Percentiles rank a stretch among this genome's conserved stretches.
Conservation (phyloP, 2,888 invertebrate genomes). For the Macrophya annulata region DNA sequence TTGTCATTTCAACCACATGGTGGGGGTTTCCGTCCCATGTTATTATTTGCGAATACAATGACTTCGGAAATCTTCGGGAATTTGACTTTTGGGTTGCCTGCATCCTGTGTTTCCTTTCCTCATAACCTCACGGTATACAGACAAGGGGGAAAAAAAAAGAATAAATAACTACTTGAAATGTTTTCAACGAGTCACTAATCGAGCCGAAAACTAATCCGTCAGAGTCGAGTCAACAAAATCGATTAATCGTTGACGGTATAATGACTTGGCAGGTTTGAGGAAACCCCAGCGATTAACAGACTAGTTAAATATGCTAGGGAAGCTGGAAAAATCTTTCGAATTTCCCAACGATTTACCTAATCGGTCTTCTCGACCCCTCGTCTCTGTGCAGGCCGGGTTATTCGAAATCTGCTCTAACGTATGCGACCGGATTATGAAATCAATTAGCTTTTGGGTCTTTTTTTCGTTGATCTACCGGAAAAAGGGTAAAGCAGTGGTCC, state of each 20-base stretch:
- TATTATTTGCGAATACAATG: no score
- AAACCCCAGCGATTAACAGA: slow-evolving; percentile 47
- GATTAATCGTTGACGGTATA: slow-evolving; percentile 39
- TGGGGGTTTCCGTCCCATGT: no score
- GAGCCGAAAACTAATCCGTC: slow-evolving; percentile 20
- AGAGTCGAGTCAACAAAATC: slow-evolving; percentile 28
- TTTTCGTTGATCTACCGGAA: slow-evolving; percentile 48
- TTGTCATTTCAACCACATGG: no score
- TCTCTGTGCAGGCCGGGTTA: not conserved
- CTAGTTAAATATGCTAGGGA: slow-evolving; percentile 48
- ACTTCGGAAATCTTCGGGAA: no score
- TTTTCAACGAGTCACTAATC: slow-evolving; percentile 39
- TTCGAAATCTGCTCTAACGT: slow-evolving; percentile 48
- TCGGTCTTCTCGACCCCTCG: slow-evolving; percentile 41
- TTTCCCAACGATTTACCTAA: slow-evolving; percentile 48
- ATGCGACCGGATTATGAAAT: slow-evolving; percentile 51
- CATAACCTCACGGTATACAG: no score
- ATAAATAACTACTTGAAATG: not conserved
- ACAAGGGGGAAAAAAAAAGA: not conserved
- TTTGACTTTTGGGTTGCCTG: no score
- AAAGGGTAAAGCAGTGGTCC: slow-evolving; percentile 34
- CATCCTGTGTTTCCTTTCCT: no score
- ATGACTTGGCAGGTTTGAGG: slow-evolving; percentile 34
- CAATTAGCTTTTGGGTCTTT: slow-evolving; percentile 49
- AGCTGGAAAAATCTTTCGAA: slow-evolving; percentile 42